Evolutionary conservation across 1,140 invertebrate species (phyloP).

Genomic region (Venustaconcha ellipsiformis): DNA sequence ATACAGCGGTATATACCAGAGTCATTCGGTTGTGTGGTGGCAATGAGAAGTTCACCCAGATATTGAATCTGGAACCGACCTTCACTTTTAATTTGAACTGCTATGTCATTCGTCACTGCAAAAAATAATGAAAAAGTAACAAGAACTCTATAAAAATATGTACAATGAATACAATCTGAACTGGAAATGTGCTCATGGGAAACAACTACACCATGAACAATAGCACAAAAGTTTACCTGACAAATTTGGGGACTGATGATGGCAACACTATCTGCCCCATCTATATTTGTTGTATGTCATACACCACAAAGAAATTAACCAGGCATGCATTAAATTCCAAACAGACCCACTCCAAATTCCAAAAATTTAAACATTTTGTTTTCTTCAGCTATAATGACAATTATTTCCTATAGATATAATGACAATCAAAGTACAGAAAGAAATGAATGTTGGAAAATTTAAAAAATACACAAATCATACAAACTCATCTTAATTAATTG

Average conservation of each 20-base stretch:
- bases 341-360: too few species aligned
- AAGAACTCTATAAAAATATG: background rate
- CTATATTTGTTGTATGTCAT: too few species aligned
- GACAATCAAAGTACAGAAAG: too few species aligned
- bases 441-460: too few species aligned
- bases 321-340: too few species aligned
- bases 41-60: slow-evolving; percentile 88
- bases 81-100: slow-evolving; percentile 62
- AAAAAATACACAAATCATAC: too few species aligned
- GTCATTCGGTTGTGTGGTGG: slow-evolving; percentile 80
- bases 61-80: slow-evolving; percentile 85
- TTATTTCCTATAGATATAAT: too few species aligned
- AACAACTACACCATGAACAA: background rate
- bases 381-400: too few species aligned
- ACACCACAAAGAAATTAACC: too few species aligned
- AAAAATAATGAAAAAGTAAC: background rate
- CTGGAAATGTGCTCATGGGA: background rate
- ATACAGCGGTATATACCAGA: slow-evolving; percentile 91
- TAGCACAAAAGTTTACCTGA: background rate
- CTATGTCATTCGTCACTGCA: slow-evolving; percentile 23
- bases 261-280: background rate
- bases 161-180: background rate
- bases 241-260: background rate
- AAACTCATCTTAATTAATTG: too few species aligned
- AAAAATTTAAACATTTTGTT: too few species aligned